These are phyloP conservation scores for Drosophila lacicola DNA, from an alignment of 2,888 invertebrate genomes.

Conservation along the genomic window DNA sequence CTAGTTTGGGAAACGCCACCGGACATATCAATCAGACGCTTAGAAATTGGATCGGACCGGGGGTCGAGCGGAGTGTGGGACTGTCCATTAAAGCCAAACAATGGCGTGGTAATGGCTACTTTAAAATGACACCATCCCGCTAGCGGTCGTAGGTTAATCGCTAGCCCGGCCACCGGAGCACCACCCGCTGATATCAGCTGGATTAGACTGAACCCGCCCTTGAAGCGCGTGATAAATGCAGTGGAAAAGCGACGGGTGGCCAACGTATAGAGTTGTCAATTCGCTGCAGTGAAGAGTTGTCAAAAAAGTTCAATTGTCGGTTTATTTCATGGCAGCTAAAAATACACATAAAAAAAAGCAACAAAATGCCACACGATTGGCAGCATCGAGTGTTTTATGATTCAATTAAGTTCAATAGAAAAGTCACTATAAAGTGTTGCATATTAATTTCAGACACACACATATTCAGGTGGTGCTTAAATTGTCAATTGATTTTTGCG, in stretches of 20 bases:
- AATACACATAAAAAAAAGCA: conserved; percentile 10
- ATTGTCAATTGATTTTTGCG: conserved; percentile 83
- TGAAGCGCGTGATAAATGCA: conserved; percentile 63
- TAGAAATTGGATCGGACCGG: conserved; percentile 67
- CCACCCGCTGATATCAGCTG: conserved; percentile 75
- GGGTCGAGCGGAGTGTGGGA: conserved; percentile 16
- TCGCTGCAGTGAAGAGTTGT: conserved; percentile 33
- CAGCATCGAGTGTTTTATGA: conserved; percentile 54
- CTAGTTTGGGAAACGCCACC: conserved; percentile 31
- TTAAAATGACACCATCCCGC: conserved; percentile 78
- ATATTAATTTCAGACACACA: conserved; percentile 56
- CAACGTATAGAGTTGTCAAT: conserved; percentile 69
- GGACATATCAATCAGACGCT: conserved; percentile 72
- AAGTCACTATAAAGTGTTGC: conserved; percentile 56
- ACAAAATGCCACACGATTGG: conserved; percentile 13
- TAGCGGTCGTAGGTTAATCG: conserved; percentile 60
- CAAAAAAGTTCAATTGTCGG: conserved; percentile 36
- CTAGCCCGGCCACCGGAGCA: conserved; percentile 28
- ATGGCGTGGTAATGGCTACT: conserved; percentile 81
- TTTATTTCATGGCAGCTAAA: conserved; percentile 4
- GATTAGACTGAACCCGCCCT: conserved; percentile 47
- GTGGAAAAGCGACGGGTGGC: conserved; percentile 39
- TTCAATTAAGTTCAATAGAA: conserved; percentile 72
- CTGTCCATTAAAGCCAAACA: conserved; percentile 64
- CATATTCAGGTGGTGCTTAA: conserved; percentile 52